phyloP scores from a whole-genome alignment of 2,888 invertebrate species.

The Lissocephala sabroskyi region DNA sequence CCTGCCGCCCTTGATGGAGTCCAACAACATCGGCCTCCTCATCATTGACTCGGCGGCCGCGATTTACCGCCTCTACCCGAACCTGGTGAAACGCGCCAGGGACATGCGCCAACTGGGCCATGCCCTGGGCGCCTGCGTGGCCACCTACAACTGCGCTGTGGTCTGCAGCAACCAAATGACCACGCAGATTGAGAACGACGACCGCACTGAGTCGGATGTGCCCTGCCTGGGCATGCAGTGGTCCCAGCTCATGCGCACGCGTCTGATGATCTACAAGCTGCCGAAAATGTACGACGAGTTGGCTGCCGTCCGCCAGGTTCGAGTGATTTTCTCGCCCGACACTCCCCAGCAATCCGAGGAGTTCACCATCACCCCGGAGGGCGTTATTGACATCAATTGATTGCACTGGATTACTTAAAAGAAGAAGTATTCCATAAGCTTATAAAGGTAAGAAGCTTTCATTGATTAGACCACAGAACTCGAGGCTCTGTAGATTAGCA shows the following conservation, averaged over 20 bases:
- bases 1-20: conserved; percentile 74
- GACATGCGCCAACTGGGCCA: conserved; percentile 75
- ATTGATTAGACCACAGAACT: too few species aligned
- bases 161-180: conserved; percentile 82
- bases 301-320: conserved; percentile 69
- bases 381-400: conserved; percentile 58
- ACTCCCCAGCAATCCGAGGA: conserved; percentile 71
- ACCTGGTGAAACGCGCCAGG: conserved; percentile 73
- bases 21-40: conserved; percentile 75
- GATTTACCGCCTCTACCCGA: conserved; percentile 75
- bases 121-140: conserved; percentile 74
- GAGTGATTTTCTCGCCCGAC: conserved; percentile 76
- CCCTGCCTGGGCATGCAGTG: conserved; percentile 79
- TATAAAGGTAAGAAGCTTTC: too few species aligned
- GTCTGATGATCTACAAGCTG: conserved; percentile 73
- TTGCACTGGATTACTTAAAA: too few species aligned
- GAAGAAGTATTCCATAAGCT: too few species aligned
- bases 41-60: conserved; percentile 83
- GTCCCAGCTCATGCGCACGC: conserved; percentile 77
- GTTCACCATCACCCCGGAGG: conserved; percentile 73
- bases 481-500: too few species aligned
- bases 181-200: conserved; percentile 56
- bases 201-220: conserved; percentile 52
- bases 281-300: conserved; percentile 38
- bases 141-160: conserved; percentile 74